A percentile compares a stretch with the other conserved stretches of the same genome.
Evolutionary conservation across 2,113 vertebrate species (phyloP).

Genomic region (Emydura subglobosa): DNA sequence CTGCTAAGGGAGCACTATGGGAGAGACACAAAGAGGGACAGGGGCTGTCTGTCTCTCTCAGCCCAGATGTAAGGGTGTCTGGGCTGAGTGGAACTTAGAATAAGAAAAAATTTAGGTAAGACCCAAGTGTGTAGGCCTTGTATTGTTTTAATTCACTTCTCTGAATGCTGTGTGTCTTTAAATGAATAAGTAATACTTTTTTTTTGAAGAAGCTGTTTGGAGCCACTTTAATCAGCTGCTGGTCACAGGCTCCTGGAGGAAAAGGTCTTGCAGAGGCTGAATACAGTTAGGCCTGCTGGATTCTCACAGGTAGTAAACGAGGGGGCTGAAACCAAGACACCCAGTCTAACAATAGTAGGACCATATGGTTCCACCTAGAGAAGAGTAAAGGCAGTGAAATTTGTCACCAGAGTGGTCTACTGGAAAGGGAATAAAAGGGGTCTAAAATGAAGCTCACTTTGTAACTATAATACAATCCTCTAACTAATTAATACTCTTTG

Average conservation of each 20-base stretch:
- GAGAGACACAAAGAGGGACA: too few relatives aligned
- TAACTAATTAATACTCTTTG: slow-evolving; percentile 1
- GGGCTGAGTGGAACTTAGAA: too few relatives aligned
- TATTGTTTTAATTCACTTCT: neutral
- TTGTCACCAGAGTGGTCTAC: neutral
- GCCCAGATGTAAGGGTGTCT: too few relatives aligned
- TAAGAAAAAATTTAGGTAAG: too few relatives aligned
- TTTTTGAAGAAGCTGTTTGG: neutral
- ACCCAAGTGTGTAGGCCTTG: too few relatives aligned
- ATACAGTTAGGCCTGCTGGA: neutral
- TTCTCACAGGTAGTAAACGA: neutral
- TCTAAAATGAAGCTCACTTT: neutral
- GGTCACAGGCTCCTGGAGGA: neutral
- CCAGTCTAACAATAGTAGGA: neutral
- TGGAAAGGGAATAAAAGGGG: neutral
- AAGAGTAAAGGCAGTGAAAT: neutral
- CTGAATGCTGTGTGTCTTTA: neutral
- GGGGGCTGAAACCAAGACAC: neutral
- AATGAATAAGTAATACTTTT: neutral
- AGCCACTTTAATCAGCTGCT: neutral
- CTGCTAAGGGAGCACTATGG: too few relatives aligned
- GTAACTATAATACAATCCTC: neutral
- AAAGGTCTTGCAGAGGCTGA: too few relatives aligned
- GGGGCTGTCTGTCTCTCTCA: too few relatives aligned
- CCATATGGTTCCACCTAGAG: neutral